Evolutionary conservation across 2,888 invertebrate species (phyloP).

Genomic region (Rhagonycha fulva): DNA sequence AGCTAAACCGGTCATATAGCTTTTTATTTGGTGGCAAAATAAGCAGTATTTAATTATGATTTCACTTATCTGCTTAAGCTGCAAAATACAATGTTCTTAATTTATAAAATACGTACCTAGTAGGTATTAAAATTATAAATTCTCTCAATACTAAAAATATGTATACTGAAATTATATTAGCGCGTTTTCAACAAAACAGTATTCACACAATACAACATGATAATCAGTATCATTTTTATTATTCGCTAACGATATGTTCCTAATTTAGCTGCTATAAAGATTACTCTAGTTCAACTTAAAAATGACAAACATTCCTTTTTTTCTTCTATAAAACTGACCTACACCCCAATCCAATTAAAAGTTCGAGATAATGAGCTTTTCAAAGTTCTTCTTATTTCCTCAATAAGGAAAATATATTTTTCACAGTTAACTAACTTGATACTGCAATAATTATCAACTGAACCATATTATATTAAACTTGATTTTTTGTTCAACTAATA

Average conservation of each 20-base stretch:
- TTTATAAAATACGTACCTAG: not conserved
- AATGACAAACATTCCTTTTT: no score
- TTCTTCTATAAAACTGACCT: not conserved
- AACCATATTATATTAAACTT: not conserved
- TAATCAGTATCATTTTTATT: no score
- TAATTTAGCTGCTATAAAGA: no score
- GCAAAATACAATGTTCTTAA: not conserved
- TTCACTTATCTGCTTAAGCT: not conserved
- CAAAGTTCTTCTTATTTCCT: not conserved
- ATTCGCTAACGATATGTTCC: no score
- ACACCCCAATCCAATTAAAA: not conserved
- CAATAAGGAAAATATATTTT: not conserved
- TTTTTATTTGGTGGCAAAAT: not conserved
- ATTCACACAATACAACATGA: no score
- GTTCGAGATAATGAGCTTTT: not conserved
- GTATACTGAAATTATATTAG: no score
- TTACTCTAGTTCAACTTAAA: no score
- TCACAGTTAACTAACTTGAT: not conserved
- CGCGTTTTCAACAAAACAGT: no score
- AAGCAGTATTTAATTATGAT: not conserved
- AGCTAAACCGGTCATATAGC: constrained; percentile 2
- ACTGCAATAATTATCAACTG: not conserved
- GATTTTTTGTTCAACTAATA: not conserved
- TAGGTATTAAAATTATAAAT: not conserved
- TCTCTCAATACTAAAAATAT: no score